Conservation (phyloP, 1,140 invertebrate genomes). For the Pseudomyrmex dendroicus region DNA sequence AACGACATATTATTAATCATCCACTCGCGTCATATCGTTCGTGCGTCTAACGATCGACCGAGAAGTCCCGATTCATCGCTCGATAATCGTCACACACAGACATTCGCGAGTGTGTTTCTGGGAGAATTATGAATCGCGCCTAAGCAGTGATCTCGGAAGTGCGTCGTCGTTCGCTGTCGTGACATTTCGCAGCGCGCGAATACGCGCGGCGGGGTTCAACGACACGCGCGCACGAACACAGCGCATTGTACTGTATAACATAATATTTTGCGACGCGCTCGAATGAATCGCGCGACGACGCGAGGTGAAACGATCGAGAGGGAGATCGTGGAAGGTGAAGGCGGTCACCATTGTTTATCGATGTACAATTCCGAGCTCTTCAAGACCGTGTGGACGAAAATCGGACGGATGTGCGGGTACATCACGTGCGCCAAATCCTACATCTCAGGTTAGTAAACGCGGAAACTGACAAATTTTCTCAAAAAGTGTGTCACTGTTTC, state of each 20-base stretch:
- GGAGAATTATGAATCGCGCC: neutral
- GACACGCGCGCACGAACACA: neutral
- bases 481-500: too few species aligned
- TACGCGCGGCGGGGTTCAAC: conserved; percentile 28
- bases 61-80: conserved; percentile 14
- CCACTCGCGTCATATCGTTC: neutral
- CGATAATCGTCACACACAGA: neutral
- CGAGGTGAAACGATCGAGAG: conserved; percentile 16
- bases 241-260: neutral
- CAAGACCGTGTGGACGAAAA: conserved; percentile 80
- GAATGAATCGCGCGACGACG: conserved; percentile 50
- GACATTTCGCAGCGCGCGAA: conserved; percentile 33
- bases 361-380: conserved; percentile 79
- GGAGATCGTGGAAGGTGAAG: neutral
- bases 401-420: conserved; percentile 81
- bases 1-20: neutral
- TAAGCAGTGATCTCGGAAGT: conserved; percentile 22
- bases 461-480: too few species aligned
- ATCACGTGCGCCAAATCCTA: conserved; percentile 81
- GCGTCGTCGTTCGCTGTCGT: conserved; percentile 5
- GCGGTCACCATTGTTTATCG: conserved; percentile 40
- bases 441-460: conserved; percentile 79
- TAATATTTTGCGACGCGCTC: conserved; percentile 35
- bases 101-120: neutral
- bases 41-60: neutral